Base-by-base conservation (phyloP, 2,113 vertebrate genomes). In the Antechinus stuartii region DNA sequence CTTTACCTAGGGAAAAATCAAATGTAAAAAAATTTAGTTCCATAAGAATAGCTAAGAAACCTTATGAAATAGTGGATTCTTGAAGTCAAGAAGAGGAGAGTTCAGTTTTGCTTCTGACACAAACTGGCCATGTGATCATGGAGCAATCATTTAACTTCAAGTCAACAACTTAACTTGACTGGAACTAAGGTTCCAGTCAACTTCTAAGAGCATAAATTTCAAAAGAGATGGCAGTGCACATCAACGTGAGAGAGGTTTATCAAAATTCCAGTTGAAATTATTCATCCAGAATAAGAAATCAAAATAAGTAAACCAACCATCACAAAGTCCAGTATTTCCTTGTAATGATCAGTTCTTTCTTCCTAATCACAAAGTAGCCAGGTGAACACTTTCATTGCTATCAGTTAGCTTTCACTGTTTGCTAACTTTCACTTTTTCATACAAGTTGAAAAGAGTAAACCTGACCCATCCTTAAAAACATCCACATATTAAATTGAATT, bases 1-100 rank as follows among this genome's bases (percentile, higher is more conserved):
- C 95, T 90, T 94, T 97, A 97, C 97, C 96, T 98, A n/a, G 68
- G 91, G 11, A 92, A 95, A 91, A 95, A 95, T 22, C 19, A 84
- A 42, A 84, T 23, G 19, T 42, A 84, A 84, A 84, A 42, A 47
- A 84, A 8, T 16, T 42, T 84, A 84, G n/a, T 84, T 8, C 35
- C 68, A 84, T 42, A 42, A 84, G 19, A 84, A 42, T 42, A 84
- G 7, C 16, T 42, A 5, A 84, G 16, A 84, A 42, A 84, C 7
- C 16, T 42, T 6, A 84, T 84, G n/a, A 19, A 16, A 84, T 2
- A 42, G 19, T n/a, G 68, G 68, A 42, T 8, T 8, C n/a, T 42
- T 84, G n/a, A 84, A 8, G n/a, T 84, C n/a, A 84, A 23, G 68
- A 84, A 84, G 6, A 84, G 19, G n/a, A 84, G n/a, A 42, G 19